Evolutionary conservation across 2,797 vertebrate genomes (phyloP).

Genomic region (Smutsia temminckii): DNA sequence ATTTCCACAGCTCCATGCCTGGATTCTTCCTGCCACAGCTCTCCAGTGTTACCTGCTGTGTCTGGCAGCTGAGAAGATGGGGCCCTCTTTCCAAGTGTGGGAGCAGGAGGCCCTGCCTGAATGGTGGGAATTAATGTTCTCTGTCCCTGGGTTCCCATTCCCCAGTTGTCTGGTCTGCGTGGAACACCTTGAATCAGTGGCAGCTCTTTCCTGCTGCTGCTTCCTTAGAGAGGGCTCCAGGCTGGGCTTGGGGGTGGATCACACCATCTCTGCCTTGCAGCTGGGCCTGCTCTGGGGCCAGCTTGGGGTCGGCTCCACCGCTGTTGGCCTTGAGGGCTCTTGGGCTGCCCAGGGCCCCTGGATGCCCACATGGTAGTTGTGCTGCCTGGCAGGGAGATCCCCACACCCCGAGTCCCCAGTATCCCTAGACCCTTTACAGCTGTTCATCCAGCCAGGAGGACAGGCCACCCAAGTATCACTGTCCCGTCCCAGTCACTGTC

Average conservation of each 20-base stretch:
- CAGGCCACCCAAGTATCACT: background rate
- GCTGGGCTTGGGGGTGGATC: background rate
- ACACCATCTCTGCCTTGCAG: background rate
- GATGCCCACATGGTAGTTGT: background rate
- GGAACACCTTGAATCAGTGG: background rate
- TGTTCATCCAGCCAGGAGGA: background rate
- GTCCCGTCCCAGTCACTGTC: background rate
- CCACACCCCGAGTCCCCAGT: background rate
- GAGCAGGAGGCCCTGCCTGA: background rate
- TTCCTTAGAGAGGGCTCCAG: background rate
- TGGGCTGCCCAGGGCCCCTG: background rate
- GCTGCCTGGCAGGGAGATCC: background rate
- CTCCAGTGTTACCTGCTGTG: background rate
- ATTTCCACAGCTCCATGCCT: background rate
- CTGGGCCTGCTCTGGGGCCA: background rate
- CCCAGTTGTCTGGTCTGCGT: background rate
- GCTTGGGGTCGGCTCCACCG: accelerated
- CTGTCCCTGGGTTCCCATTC: background rate
- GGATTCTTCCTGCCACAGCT: background rate
- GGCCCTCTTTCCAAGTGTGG: background rate
- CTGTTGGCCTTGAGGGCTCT: background rate
- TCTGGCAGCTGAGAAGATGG: background rate
- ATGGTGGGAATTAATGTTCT: background rate
- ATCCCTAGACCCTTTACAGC: background rate
- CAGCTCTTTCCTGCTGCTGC: background rate